Conservation (phyloP, 1,140 invertebrate species). For the Drosophila takahashii region DNA sequence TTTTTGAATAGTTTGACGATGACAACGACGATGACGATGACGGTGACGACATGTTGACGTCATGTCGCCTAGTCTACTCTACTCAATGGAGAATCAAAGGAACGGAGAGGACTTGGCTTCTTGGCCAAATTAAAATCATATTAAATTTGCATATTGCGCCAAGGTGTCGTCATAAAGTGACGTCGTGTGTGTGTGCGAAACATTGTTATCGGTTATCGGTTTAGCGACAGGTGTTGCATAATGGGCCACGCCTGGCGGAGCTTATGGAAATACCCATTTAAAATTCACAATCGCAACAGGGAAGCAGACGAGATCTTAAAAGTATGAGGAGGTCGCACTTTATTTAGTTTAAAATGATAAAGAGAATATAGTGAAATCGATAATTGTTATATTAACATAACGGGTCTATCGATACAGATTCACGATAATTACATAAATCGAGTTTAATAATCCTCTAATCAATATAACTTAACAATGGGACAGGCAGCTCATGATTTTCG, state of each 20-base stretch:
- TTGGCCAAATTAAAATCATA: slow-evolving; percentile 79
- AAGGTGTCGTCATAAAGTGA: slow-evolving; percentile 38
- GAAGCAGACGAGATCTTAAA: neutral
- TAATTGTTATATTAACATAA: no score
- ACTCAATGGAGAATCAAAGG: neutral
- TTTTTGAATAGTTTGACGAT: slow-evolving; percentile 67
- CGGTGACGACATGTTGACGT: slow-evolving; percentile 40
- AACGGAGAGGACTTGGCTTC: slow-evolving; percentile 14
- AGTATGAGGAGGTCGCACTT: neutral
- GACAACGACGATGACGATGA: slow-evolving; percentile 53
- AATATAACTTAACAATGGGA: no score
- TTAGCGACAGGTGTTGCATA: slow-evolving; percentile 53
- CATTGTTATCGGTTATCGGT: slow-evolving; percentile 48
- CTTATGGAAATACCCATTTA: slow-evolving; percentile 19
- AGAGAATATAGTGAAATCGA: no score
- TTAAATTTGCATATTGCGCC: slow-evolving; percentile 78
- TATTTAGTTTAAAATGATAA: no score
- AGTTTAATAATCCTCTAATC: no score
- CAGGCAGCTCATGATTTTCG: no score
- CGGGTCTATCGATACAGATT: no score
- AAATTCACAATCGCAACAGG: slow-evolving; percentile 17
- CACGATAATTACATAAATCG: no score
- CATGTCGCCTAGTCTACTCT: slow-evolving; percentile 1
- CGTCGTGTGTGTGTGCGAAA: slow-evolving; percentile 5
- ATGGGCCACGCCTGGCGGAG: slow-evolving; percentile 12